phyloP scores from a whole-genome alignment of 23 tunicate species.

The Phallusia fumigata region DNA sequence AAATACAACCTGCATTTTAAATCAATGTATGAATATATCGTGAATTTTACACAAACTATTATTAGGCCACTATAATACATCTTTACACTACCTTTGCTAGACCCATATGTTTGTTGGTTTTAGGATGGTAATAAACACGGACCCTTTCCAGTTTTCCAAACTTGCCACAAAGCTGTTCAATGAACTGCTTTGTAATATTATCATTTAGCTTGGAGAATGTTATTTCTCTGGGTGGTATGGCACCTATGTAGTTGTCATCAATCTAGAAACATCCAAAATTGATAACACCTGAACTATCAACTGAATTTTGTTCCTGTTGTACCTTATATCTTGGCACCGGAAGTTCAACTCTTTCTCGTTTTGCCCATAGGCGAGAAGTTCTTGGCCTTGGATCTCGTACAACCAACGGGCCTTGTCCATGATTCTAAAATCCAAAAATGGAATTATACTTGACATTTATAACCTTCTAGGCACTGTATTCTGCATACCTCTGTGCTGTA shows the following conservation, averaged over 20 bases:
- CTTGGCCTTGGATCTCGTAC: slow-evolving; percentile 82
- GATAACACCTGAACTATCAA: not conserved
- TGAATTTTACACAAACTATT: too few species aligned
- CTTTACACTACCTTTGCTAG: slow-evolving; percentile 60
- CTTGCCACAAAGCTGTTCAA: slow-evolving; percentile 72
- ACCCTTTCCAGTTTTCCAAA: slow-evolving; percentile 88
- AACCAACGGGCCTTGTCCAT: slow-evolving; percentile 79
- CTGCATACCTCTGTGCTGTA: slow-evolving; percentile 60
- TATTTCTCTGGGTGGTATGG: slow-evolving; percentile 88
- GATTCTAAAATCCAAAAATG: slow-evolving; percentile 45
- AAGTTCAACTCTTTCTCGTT: slow-evolving; percentile 45
- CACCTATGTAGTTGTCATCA: slow-evolving; percentile 91
- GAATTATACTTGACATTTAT: too few species aligned
- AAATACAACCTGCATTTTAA: too few species aligned
- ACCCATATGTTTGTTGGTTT: slow-evolving; percentile 87
- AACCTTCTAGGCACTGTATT: too few species aligned
- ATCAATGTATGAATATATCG: too few species aligned
- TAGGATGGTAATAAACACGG: slow-evolving; percentile 76
- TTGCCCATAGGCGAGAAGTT: slow-evolving; percentile 53
- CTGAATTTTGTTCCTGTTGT: not conserved
- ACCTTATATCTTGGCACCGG: slow-evolving; percentile 92
- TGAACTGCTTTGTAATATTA: slow-evolving; percentile 80
- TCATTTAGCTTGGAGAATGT: slow-evolving; percentile 89
- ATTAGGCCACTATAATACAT: too few species aligned
- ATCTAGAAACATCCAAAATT: slow-evolving; percentile 27